phyloP scores from a whole-genome alignment of 2,888 invertebrate genomes.

The Hydroisotoma schaefferi region DNA sequence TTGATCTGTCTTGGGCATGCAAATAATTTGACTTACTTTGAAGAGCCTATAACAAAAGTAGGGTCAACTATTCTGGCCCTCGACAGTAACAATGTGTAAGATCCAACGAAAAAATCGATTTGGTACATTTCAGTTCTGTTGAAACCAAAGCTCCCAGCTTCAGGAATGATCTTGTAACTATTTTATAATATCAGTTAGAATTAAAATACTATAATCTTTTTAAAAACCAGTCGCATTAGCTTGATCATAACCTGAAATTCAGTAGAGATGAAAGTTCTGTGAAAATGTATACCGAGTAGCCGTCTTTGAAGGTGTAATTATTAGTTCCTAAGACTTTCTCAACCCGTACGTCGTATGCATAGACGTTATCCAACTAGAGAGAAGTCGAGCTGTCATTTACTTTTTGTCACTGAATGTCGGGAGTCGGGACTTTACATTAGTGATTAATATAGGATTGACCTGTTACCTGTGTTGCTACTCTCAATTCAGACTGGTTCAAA shows the following conservation, averaged over 20 bases:
- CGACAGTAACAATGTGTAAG: slow-evolving; percentile 14
- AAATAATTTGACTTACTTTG: slow-evolving; percentile 17
- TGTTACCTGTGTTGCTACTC: no score
- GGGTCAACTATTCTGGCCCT: slow-evolving; percentile 18
- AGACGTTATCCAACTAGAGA: no score
- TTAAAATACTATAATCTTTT: no score
- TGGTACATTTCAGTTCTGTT: neutral
- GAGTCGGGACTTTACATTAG: no score
- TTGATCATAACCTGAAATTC: slow-evolving; percentile 25
- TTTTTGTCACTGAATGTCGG: no score
- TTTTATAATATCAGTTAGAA: no score
- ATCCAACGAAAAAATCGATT: slow-evolving; percentile 27
- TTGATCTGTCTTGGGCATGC: no score
- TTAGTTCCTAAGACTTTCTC: neutral
- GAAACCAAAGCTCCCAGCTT: slow-evolving; percentile 7
- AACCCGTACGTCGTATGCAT: slow-evolving; percentile 25
- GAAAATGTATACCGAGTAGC: slow-evolving; percentile 32
- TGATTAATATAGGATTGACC: no score
- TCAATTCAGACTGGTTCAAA: no score
- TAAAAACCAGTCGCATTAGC: neutral
- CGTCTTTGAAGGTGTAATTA: slow-evolving; percentile 21
- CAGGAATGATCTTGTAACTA: slow-evolving; percentile 20
- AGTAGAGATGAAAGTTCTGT: slow-evolving; percentile 20
- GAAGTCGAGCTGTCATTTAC: no score
- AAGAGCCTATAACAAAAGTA: slow-evolving; percentile 25